Conservation (phyloP, 2,113 vertebrate species). For the Cottus gobio region DNA sequence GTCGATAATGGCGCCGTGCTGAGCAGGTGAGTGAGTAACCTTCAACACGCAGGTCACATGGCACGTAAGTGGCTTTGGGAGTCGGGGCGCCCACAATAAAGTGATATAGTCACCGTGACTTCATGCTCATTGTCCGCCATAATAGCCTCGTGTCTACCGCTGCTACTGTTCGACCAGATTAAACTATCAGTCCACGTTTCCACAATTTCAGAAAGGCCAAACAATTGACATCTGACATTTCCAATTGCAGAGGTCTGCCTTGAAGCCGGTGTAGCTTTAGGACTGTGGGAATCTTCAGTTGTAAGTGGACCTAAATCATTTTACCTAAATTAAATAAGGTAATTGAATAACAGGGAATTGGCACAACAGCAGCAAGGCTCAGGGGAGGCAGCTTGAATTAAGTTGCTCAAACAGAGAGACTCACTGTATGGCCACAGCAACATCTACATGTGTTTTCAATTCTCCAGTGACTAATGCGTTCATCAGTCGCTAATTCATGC, state of each 20-base stretch:
- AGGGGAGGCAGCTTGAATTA: constrained; percentile 17
- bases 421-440: neutral
- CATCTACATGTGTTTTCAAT: constrained; percentile 32
- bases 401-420: constrained; percentile 6
- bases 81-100: constrained; percentile 5
- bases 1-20: constrained; percentile 39
- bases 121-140: constrained; percentile 24
- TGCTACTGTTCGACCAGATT: constrained; percentile 25
- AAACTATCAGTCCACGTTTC: constrained; percentile 8
- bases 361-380: constrained; percentile 33
- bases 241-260: constrained; percentile 19
- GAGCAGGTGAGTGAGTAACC: constrained; percentile 22
- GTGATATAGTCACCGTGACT: constrained; percentile 12
- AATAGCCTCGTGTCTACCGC: neutral
- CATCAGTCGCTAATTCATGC: constrained; percentile 28
- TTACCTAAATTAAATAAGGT: constrained; percentile 63
- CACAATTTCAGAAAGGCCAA: constrained; percentile 34
- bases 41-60: constrained; percentile 31
- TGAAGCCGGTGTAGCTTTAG: constrained; percentile 28
- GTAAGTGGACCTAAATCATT: constrained; percentile 35
- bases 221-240: constrained; percentile 34
- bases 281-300: constrained; percentile 42
- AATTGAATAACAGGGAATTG: constrained; percentile 56
- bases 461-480: constrained; percentile 29
- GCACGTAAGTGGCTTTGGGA: constrained; percentile 34